phyloP scores from a whole-genome alignment of 1,140 invertebrate genomes.

The Cylas formicarius region DNA sequence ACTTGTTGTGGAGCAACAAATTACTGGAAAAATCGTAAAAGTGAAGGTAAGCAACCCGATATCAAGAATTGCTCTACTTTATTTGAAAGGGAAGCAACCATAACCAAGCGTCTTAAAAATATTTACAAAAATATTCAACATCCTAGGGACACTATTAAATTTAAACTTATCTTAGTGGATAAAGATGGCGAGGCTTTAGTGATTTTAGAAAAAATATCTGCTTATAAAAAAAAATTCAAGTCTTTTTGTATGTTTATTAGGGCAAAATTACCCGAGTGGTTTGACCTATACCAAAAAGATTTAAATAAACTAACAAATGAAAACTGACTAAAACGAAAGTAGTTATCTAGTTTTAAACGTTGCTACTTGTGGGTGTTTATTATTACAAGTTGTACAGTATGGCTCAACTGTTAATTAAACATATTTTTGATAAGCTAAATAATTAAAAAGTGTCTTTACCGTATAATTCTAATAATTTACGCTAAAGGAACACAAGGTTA shows the following conservation, averaged over 20 bases:
- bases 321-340: background rate
- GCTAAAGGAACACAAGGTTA: too few species aligned
- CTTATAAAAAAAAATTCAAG: constrained; percentile 25
- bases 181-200: constrained; percentile 15
- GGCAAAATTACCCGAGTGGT: constrained; percentile 20
- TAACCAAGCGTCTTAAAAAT: constrained; percentile 17
- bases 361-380: too few species aligned
- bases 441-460: too few species aligned
- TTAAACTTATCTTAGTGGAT: constrained; percentile 15
- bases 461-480: too few species aligned
- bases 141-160: constrained; percentile 14
- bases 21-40: constrained; percentile 25
- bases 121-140: constrained; percentile 12
- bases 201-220: constrained; percentile 17
- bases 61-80: constrained; percentile 5
- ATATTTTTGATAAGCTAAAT: too few species aligned
- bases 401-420: too few species aligned
- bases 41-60: constrained; percentile 16
- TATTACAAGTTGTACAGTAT: too few species aligned
- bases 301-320: constrained; percentile 2
- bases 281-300: constrained; percentile 25
- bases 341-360: too few species aligned
- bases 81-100: constrained; percentile 14
- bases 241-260: constrained; percentile 20
- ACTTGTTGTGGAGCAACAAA: constrained; percentile 21